phyloP scores from a whole-genome alignment of 2,888 invertebrate genomes.

The Himalopsyche anomala region DNA sequence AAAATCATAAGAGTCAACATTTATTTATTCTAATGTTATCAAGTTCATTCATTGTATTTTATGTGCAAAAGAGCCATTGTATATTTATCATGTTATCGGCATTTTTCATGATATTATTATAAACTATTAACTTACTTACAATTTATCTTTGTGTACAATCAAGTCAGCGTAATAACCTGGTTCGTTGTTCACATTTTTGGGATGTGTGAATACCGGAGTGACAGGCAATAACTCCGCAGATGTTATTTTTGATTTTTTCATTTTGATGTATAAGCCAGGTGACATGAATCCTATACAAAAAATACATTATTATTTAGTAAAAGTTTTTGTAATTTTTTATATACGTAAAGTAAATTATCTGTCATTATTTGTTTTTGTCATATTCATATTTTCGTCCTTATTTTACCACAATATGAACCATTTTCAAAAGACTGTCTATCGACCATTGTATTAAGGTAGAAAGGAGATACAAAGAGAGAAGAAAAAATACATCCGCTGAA shows the following conservation, averaged over 20 bases:
- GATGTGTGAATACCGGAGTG: slow-evolving; percentile 78
- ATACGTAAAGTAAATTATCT: background rate
- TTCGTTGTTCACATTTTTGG: slow-evolving; percentile 75
- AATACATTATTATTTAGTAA: background rate
- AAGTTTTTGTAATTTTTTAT: no score
- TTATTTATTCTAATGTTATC: no score
- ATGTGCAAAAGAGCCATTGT: no score
- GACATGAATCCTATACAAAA: slow-evolving; percentile 77
- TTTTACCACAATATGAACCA: no score
- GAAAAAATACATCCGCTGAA: no score
- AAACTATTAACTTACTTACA: slow-evolving; percentile 70
- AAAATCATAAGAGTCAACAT: no score
- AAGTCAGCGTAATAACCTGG: slow-evolving; percentile 80
- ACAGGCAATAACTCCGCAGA: slow-evolving; percentile 76
- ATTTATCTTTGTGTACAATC: slow-evolving; percentile 78
- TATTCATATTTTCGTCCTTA: background rate
- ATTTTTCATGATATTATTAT: no score
- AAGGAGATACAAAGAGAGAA: no score
- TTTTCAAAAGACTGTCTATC: no score
- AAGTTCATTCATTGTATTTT: no score
- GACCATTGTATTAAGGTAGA: no score
- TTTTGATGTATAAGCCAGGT: slow-evolving; percentile 76
- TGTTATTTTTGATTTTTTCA: slow-evolving; percentile 70
- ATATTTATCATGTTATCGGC: no score
- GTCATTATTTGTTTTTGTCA: background rate